phyloP scores from a whole-genome alignment of 2,888 invertebrate species.

The Orthonychiurus folsomi region DNA sequence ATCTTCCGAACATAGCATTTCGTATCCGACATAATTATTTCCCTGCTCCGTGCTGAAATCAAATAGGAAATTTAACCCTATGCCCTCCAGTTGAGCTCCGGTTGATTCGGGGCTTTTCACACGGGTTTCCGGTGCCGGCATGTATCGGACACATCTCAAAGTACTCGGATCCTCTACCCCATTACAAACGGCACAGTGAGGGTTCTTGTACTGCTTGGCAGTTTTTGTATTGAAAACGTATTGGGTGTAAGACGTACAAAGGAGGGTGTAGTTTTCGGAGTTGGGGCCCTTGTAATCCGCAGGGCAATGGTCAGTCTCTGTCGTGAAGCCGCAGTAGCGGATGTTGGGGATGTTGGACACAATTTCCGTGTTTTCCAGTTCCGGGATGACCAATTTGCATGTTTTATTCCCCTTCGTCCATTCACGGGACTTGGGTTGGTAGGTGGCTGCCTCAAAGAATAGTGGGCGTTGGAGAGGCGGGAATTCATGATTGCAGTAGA shows the following conservation, averaged over 20 bases:
- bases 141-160: constrained; percentile 12
- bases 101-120: constrained; percentile 9
- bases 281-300: constrained; percentile 7
- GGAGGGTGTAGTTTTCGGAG: constrained; percentile 13
- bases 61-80: constrained; percentile 30
- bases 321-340: constrained; percentile 12
- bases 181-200: constrained; percentile 41
- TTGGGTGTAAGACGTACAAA: constrained; percentile 36
- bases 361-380: constrained; percentile 13
- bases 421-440: constrained; percentile 17
- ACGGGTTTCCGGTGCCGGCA: not conserved
- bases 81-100: constrained; percentile 23
- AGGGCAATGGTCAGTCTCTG: not conserved
- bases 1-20: constrained; percentile 26
- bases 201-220: constrained; percentile 40
- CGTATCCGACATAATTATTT: constrained; percentile 27
- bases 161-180: not conserved
- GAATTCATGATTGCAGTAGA: constrained; percentile 19
- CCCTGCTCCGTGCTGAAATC: constrained; percentile 35
- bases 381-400: constrained; percentile 18
- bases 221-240: constrained; percentile 13
- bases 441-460: constrained; percentile 17
- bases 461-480: constrained; percentile 13
- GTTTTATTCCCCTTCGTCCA: constrained; percentile 16
- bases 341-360: constrained; percentile 16